Conservation (phyloP, 2,113 vertebrate species). For the Pithys albifrons region DNA sequence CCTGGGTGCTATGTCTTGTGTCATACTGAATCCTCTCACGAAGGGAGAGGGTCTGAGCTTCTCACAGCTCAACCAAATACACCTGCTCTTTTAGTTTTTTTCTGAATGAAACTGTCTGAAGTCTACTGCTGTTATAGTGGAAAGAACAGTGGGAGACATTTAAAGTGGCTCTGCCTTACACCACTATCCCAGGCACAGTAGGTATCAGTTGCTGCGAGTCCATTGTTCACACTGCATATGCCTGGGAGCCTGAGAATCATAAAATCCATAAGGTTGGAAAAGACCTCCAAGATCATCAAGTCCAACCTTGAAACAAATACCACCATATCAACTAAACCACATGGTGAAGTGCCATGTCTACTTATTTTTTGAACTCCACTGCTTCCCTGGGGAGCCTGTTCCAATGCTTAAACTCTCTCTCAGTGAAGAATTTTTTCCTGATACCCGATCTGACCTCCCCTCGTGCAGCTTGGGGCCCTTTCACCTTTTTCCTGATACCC, state of each 20-base stretch:
- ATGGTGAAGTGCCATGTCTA: not conserved
- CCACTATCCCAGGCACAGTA: not conserved
- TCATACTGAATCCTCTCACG: not conserved
- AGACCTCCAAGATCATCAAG: not conserved
- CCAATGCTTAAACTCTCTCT: not conserved
- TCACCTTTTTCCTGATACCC: not conserved
- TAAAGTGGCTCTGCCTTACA: not conserved
- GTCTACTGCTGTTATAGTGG: not conserved
- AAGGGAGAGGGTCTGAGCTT: not conserved
- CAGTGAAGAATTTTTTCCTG: not conserved
- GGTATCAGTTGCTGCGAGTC: not conserved
- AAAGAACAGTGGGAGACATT: not conserved
- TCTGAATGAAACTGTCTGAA: not conserved
- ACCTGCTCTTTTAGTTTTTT: not conserved
- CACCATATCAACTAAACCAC: not conserved
- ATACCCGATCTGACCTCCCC: not conserved
- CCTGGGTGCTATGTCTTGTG: not conserved
- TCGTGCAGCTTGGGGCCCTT: not conserved
- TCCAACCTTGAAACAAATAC: not conserved
- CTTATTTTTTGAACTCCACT: not conserved
- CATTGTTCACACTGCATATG: not conserved
- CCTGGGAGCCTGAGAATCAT: not conserved
- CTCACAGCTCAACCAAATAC: not conserved
- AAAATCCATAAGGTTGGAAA: not conserved
- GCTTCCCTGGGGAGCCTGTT: not conserved